These are phyloP conservation scores for Anguilla rostrata DNA, from an alignment of 2,113 vertebrate genomes.

Conservation along the genomic window DNA sequence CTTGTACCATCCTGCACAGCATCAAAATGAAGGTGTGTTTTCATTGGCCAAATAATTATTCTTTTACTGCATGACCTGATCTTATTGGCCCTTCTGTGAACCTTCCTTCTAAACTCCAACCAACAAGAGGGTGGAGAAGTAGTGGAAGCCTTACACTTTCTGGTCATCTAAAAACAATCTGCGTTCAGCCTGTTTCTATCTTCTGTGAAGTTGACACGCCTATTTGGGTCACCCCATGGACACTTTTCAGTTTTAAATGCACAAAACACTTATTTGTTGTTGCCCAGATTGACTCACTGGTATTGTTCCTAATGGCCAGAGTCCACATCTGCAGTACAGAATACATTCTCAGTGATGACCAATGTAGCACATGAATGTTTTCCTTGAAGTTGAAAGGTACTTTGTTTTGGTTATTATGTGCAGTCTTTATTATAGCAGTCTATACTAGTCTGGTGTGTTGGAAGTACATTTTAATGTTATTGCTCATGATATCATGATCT, in stretches of 20 bases:
- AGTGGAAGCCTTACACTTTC: background rate
- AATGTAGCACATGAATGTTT: conserved; percentile 36
- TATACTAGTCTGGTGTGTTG: background rate
- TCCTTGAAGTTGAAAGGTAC: background rate
- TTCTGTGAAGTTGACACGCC: background rate
- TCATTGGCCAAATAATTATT: background rate
- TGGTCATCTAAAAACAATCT: background rate
- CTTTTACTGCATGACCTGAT: background rate
- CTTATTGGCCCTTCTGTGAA: background rate
- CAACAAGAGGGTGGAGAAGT: background rate
- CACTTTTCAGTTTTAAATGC: background rate
- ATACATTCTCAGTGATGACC: background rate
- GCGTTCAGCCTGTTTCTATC: background rate
- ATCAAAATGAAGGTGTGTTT: background rate
- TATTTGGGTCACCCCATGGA: background rate
- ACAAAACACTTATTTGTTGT: background rate
- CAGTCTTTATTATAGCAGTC: background rate
- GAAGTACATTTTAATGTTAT: background rate
- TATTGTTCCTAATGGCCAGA: background rate
- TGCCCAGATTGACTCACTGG: background rate
- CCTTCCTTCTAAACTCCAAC: background rate
- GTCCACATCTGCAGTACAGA: background rate
- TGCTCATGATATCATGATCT: conserved; percentile 8
- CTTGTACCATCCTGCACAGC: background rate
- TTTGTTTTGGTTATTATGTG: background rate